phyloP scores from a whole-genome alignment of 2,888 invertebrate species.

The Acrobasis suavella region DNA sequence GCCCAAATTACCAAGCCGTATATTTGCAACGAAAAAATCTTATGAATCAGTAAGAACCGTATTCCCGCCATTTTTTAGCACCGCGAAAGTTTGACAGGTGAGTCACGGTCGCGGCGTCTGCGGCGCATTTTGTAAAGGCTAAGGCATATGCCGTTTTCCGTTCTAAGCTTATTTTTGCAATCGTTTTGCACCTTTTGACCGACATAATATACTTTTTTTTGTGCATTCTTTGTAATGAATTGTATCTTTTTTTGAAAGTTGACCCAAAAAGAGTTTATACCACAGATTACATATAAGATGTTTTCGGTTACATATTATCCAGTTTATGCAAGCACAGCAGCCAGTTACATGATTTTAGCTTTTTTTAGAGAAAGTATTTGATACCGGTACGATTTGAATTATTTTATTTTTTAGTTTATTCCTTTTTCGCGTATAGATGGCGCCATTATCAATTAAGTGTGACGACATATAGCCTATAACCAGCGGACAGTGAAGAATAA shows the following conservation, averaged over 20 bases:
- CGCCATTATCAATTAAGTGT: too few species aligned
- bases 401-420: too few species aligned
- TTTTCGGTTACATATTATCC: too few species aligned
- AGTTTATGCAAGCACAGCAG: too few species aligned
- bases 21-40: constrained; percentile 30
- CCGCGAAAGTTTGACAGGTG: constrained; percentile 73
- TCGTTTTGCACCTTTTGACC: not conserved
- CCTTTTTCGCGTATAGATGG: too few species aligned
- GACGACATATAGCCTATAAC: too few species aligned
- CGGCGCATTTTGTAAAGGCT: constrained; percentile 31
- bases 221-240: not conserved
- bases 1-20: constrained; percentile 27
- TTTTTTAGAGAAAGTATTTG: too few species aligned
- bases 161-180: not conserved
- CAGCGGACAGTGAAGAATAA: too few species aligned
- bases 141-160: constrained; percentile 1
- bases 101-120: constrained; percentile 54
- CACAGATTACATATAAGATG: too few species aligned
- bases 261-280: not conserved
- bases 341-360: too few species aligned
- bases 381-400: too few species aligned
- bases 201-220: not conserved
- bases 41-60: constrained; percentile 37
- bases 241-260: not conserved
- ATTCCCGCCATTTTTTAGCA: constrained; percentile 44